Percentiles rank a stretch among this genome's conserved stretches.
Evolutionary conservation across 2,888 invertebrate genomes (phyloP).

Genomic region (Spatulosminthurus flaviceps): DNA sequence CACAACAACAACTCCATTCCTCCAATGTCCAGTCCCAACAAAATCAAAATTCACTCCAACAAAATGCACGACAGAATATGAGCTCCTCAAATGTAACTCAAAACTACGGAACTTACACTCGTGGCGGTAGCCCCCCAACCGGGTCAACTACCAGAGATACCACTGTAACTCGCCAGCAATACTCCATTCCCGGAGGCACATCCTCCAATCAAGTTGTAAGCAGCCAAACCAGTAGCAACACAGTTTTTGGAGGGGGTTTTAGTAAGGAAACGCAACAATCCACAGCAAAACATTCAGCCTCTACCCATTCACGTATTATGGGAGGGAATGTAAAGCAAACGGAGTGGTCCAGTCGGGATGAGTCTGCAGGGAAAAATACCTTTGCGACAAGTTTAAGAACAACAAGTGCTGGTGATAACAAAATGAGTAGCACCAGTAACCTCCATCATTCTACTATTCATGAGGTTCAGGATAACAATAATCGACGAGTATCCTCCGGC

Average conservation of each 20-base stretch:
- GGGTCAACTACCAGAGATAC: too few relatives aligned
- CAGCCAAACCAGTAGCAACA: neutral
- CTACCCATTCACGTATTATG: slow-evolving; percentile 49
- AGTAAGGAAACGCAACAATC: neutral
- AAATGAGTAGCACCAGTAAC: neutral
- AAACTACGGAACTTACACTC: neutral
- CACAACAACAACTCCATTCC: neutral
- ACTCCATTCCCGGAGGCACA: neutral
- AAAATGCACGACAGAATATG: slow-evolving; percentile 10
- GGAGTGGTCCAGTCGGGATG: slow-evolving; percentile 55
- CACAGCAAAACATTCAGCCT: slow-evolving; percentile 4
- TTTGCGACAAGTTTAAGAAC: slow-evolving; percentile 56
- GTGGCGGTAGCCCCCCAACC: too few relatives aligned
- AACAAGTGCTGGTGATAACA: neutral
- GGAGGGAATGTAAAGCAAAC: slow-evolving; percentile 28
- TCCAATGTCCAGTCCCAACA: neutral
- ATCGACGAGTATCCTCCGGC: slow-evolving; percentile 30
- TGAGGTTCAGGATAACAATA: slow-evolving; percentile 15
- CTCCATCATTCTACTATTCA: neutral
- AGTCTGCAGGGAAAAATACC: slow-evolving; percentile 54
- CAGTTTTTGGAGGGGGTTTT: neutral
- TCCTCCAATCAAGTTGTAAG: slow-evolving; percentile 22
- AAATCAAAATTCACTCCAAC: slow-evolving; percentile 6
- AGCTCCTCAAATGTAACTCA: slow-evolving; percentile 21
- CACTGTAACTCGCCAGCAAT: too few relatives aligned